Percentiles rank a stretch among this genome's conserved stretches.
Evolutionary conservation across 2,797 vertebrate genomes (phyloP).

Genomic region (Liasis olivaceus): DNA sequence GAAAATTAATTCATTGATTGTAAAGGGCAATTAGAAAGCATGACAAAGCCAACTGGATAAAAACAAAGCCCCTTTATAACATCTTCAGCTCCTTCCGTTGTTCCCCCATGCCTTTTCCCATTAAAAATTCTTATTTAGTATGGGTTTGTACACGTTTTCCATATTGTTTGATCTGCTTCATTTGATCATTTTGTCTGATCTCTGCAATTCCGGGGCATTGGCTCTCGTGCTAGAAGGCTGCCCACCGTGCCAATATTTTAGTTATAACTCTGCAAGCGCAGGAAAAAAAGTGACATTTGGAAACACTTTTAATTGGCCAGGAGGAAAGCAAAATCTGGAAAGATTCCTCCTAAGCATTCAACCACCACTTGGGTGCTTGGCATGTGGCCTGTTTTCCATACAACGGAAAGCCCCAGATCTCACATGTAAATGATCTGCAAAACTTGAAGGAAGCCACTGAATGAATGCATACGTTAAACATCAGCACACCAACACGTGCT

Average conservation of each 20-base stretch:
- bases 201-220: background rate
- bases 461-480: background rate
- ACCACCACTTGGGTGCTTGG: too few species aligned
- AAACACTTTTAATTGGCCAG: background rate
- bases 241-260: background rate
- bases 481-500: background rate
- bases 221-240: background rate
- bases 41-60: background rate
- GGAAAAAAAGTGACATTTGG: background rate
- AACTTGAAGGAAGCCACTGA: background rate
- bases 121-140: background rate
- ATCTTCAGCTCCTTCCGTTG: background rate
- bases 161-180: background rate
- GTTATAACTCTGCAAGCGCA: background rate
- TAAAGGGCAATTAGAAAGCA: background rate
- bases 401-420: background rate
- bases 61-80: background rate
- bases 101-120: background rate
- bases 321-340: background rate
- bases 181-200: background rate
- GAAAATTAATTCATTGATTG: background rate
- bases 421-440: background rate
- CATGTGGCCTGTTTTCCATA: background rate
- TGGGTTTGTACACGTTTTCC: background rate
- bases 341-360: background rate